Evolutionary conservation across 1,140 invertebrate genomes (phyloP), one percentile per base, ranked within the genome.

Genomic region (Microvelia longipes): DNA sequence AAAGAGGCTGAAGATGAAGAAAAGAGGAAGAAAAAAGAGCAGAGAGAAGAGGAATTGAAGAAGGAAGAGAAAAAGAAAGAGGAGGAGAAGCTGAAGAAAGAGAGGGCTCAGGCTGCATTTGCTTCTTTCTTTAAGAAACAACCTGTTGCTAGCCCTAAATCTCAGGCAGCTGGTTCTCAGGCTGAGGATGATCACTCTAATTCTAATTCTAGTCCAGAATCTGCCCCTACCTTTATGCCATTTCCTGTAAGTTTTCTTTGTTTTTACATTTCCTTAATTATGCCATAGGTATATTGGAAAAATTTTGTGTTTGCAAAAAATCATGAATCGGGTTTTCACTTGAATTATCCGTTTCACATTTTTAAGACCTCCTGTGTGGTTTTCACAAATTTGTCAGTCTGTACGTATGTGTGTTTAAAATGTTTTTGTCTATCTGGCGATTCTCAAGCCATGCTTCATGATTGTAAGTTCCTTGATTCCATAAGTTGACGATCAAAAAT

Each of bases 1-100:
- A 68, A 35, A 65, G 28, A 66, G n/a, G 13, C n/a, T 27, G 61
- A 64, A n/a, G 64, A 29, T 30, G 28, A 28, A 50, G 72, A 68
- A 27, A 66, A 24, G 66, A 19, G 64, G 67, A 61, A 35, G 61
- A 62, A 68, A 30, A 66, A 67, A 66, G 30, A 73, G 65, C 66
- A 68, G 72, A 73, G 72, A 64, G 69, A 67, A 68, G 68, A 68
- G 71, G 76, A 78, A 76, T 14, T 62, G 68, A 61, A 60, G 35
- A 25, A 60, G 35, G 35, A 68, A 29, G 35, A 68, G 26, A 26
- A 68, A 29, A 19, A 50, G 35, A 61, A 68, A 29, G 35, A 68
- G 26, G 29, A 60, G 29, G 35, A 60, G 15, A 27, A 60, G 35
- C 11, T 13, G 35, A 61, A 68, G 35, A 28, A 68, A 26, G 68